Percentiles rank a stretch among this genome's conserved stretches.
These are phyloP conservation scores for Anarrhichthys ocellatus DNA, from an alignment of 2,113 vertebrate species.

Conservation along the genomic window DNA sequence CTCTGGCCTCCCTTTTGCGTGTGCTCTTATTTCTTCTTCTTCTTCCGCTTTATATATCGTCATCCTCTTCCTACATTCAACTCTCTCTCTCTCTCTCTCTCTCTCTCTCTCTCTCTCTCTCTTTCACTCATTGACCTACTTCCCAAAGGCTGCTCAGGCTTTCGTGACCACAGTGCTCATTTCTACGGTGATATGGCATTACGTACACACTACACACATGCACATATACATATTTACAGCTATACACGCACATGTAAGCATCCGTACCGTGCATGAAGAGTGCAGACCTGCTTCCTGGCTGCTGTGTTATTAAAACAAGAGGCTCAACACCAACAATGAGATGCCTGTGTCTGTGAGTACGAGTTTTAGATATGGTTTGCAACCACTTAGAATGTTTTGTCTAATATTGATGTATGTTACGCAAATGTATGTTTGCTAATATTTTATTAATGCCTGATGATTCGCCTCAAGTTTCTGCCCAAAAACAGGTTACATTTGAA, in stretches of 20 bases:
- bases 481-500: no score
- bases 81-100: background rate
- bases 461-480: no score
- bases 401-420: background rate
- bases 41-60: background rate
- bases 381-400: background rate
- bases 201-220: slow-evolving; percentile 11
- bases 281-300: background rate
- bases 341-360: background rate
- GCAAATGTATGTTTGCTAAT: background rate
- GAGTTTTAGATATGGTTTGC: background rate
- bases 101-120: slow-evolving; percentile 13
- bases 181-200: slow-evolving; percentile 31
- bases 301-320: background rate
- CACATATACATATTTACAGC: slow-evolving; percentile 14
- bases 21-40: background rate
- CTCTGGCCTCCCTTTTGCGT: background rate
- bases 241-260: background rate
- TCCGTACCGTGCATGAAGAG: background rate
- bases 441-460: no score
- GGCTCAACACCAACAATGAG: background rate
- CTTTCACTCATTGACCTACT: slow-evolving; percentile 70
- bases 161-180: slow-evolving; percentile 68
- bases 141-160: slow-evolving; percentile 64
- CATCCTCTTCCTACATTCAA: background rate